A percentile compares a stretch with the other conserved stretches of the same genome.
phyloP scores from a whole-genome alignment of 1,140 invertebrate species.

The Bombus consobrinus region DNA sequence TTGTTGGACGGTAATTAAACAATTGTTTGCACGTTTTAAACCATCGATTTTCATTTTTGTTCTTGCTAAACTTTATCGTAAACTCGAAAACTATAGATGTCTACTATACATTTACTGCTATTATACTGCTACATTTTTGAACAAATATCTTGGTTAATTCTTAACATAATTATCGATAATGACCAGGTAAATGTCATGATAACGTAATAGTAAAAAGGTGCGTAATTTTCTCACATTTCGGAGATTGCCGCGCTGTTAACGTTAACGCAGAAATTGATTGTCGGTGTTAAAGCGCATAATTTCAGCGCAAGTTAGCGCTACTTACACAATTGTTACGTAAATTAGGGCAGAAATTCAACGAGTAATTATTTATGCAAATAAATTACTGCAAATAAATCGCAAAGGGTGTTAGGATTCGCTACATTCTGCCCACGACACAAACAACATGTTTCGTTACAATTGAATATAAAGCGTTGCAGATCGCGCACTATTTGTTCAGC shows the following conservation, averaged over 20 bases:
- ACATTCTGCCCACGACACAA: not conserved
- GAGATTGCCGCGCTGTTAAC: not conserved
- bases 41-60: not conserved
- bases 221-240: not conserved
- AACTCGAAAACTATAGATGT: not conserved
- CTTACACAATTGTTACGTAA: not conserved
- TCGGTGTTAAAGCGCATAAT: not conserved
- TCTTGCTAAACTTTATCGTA: not conserved
- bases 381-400: not conserved
- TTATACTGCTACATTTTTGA: too few relatives aligned
- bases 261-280: not conserved
- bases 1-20: too few relatives aligned
- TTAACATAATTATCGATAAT: not conserved
- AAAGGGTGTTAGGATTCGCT: not conserved
- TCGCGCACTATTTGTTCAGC: not conserved
- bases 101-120: too few relatives aligned
- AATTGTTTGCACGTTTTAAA: too few relatives aligned
- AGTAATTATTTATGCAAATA: conserved; percentile 32
- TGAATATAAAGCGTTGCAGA: conserved; percentile 2
- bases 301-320: not conserved
- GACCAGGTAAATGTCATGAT: too few relatives aligned
- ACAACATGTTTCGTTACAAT: conserved; percentile 12
- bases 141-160: not conserved
- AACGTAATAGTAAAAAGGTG: not conserved
- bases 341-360: conserved; percentile 4